phyloP scores from a whole-genome alignment of 2,797 vertebrate species.

The Silurus lanzhouensis region DNA sequence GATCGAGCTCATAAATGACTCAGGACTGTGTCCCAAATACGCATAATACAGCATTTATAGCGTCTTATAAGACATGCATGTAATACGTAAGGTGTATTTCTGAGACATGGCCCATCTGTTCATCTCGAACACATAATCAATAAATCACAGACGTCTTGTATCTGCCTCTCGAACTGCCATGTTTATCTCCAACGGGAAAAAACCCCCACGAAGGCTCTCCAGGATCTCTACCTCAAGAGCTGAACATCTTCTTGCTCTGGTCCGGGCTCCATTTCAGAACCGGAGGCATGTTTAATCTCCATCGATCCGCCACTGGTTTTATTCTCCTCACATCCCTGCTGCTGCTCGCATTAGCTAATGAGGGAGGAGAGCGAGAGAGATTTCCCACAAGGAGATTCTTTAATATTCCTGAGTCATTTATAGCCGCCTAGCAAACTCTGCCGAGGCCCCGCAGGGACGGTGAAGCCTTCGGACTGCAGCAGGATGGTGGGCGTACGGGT shows the following conservation, averaged over 20 bases:
- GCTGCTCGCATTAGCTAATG: conserved; percentile 57
- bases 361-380: conserved; percentile 47
- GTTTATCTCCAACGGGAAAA: background rate
- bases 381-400: conserved; percentile 51
- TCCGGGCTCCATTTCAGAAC: conserved; percentile 18
- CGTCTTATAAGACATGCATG: background rate
- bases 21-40: conserved; percentile 25
- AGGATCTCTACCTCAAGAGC: background rate
- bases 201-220: background rate
- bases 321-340: conserved; percentile 56
- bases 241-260: background rate
- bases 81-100: background rate
- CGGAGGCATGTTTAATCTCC: conserved; percentile 10
- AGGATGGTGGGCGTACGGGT: conserved; percentile 23
- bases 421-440: conserved; percentile 28
- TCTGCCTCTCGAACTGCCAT: conserved; percentile 25
- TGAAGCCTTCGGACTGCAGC: conserved; percentile 38
- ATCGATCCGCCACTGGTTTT: conserved; percentile 41
- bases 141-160: conserved; percentile 21
- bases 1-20: background rate
- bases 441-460: conserved; percentile 22
- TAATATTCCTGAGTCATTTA: conserved; percentile 54
- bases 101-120: background rate
- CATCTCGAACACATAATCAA: background rate
- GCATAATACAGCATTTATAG: background rate